A percentile compares a stretch with the other conserved stretches of the same genome.
Evolutionary conservation across 2,888 invertebrate species (phyloP).

Genomic region (Lapara coniferarum): DNA sequence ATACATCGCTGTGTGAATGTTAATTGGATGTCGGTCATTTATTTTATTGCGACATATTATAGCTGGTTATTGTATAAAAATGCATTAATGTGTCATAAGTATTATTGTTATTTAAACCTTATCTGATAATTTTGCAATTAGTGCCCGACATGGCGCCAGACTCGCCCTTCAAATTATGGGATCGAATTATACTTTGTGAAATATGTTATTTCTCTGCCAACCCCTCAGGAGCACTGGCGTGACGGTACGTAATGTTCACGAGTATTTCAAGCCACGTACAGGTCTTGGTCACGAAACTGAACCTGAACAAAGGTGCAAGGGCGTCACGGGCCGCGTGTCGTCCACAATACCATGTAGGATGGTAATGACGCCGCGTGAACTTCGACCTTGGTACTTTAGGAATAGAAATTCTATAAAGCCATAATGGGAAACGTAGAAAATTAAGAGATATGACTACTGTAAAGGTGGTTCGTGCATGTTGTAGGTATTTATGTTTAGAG

Average conservation of each 20-base stretch:
- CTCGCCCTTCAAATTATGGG: too few species aligned
- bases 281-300: constrained; percentile 41
- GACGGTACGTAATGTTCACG: background rate
- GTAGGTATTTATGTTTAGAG: background rate
- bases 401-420: background rate
- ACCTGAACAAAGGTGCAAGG: constrained; percentile 62
- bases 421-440: background rate
- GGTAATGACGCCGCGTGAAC: constrained; percentile 13
- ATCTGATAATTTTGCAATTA: too few species aligned
- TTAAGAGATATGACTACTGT: background rate
- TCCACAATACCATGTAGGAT: constrained; percentile 47
- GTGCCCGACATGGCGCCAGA: too few species aligned
- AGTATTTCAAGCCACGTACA: background rate
- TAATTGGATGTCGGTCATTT: background rate
- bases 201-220: too few species aligned
- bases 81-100: too few species aligned
- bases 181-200: too few species aligned
- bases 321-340: constrained; percentile 58
- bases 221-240: too few species aligned
- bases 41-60: background rate
- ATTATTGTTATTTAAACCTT: too few species aligned
- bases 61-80: background rate
- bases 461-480: background rate
- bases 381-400: constrained; percentile 5
- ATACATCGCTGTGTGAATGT: background rate